Evolutionary conservation across 2,113 vertebrate genomes (phyloP), one percentile per base, ranked within the genome.

Genomic region (Platichthys stellatus): DNA sequence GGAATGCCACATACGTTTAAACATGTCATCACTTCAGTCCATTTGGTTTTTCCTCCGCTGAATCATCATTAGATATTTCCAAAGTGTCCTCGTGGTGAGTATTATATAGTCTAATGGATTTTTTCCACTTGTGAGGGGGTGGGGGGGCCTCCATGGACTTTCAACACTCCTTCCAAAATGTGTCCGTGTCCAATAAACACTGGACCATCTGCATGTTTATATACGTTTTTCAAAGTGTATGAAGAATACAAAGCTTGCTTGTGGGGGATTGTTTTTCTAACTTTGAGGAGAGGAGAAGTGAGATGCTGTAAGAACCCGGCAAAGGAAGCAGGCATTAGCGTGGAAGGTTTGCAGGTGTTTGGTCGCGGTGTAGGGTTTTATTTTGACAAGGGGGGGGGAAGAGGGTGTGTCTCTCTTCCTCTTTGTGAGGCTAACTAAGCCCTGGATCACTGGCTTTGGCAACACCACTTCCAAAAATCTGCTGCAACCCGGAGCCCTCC

Each of bases 371-470:
- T 74, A 63, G 56, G 59, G 47, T 74, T 90, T 80, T 78, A 76
- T 86, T 90, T 89, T 86, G 71, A 86, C 66, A 84, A 80, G 64
- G 51, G 26, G 66, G 72, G 76, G 88, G 47, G 62, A 21, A 63
- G 56, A 63, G 79, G 88, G 69, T 20, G 68, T 80, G 83, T 75
- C 70, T 57, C 51, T 67, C 54, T 49, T 83, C 81, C 60, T 81
- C 72, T 68, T 23, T 69, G 78, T 82, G 81, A 86, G 72, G 53
- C 58, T 26, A 69, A 71, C 78, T 89, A 72, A 88, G 76, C 81
- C 26, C 81, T 84, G 65, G 86, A 87, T 92, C 64, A 69, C 57
- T 72, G 54, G 76, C 68, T 90, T 72, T 84, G 83, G 78, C 67
- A 76, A 72, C 21, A 49, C 73, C 71, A 69, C 73, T 74, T 76